phyloP scores from a whole-genome alignment of 1,140 invertebrate species.

The Bicyclus anynana region DNA sequence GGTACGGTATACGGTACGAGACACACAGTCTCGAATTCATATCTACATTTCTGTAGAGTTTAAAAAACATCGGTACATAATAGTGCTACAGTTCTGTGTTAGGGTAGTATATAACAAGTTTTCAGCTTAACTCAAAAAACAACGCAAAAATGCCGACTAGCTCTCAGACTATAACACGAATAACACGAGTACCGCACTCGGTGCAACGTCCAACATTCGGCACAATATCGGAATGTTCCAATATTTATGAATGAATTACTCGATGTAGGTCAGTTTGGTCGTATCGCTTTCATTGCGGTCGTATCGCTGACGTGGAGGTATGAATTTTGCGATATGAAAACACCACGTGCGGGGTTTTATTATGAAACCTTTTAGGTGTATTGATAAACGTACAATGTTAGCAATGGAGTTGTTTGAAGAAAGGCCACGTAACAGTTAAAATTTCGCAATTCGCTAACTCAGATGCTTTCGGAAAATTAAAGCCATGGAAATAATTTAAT shows the following conservation, averaged over 20 bases:
- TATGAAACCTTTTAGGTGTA: slow-evolving; percentile 26
- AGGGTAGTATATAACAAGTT: too few relatives aligned
- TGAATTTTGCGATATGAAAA: slow-evolving; percentile 39
- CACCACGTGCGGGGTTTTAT: slow-evolving; percentile 39
- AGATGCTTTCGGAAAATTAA: too few relatives aligned
- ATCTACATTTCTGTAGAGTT: too few relatives aligned
- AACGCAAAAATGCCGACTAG: too few relatives aligned
- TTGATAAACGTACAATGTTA: slow-evolving; percentile 13
- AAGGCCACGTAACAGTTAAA: too few relatives aligned
- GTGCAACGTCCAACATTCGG: slow-evolving; percentile 15
- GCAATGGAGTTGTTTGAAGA: background rate
- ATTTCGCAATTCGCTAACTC: too few relatives aligned
- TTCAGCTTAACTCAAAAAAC: too few relatives aligned
- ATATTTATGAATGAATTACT: slow-evolving; percentile 35
- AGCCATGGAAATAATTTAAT: too few relatives aligned
- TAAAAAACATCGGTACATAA: too few relatives aligned
- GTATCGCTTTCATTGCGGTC: slow-evolving; percentile 35
- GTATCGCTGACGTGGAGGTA: slow-evolving; percentile 31
- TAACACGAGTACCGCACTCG: slow-evolving; percentile 13
- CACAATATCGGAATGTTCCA: slow-evolving; percentile 29
- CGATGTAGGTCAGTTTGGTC: slow-evolving; percentile 35
- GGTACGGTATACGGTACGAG: too few relatives aligned
- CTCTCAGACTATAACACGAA: background rate
- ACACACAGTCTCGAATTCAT: too few relatives aligned
- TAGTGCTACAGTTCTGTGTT: too few relatives aligned